phyloP scores from a whole-genome alignment of 2,888 invertebrate genomes.

The Leptopilina myrica region DNA sequence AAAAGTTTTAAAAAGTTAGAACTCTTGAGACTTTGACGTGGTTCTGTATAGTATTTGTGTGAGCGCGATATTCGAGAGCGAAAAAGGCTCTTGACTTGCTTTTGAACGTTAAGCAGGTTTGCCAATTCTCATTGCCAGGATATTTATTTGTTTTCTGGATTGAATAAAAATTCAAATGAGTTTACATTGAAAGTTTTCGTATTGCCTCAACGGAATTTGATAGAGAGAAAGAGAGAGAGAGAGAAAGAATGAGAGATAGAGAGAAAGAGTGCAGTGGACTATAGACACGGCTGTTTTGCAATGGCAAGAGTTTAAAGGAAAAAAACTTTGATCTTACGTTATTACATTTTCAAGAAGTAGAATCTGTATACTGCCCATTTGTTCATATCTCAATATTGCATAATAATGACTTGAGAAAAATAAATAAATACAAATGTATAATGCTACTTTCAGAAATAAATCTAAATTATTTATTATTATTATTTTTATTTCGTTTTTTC shows the following conservation, averaged over 20 bases:
- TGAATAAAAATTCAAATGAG: slow-evolving; percentile 73
- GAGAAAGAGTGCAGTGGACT: background rate
- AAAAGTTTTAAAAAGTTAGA: slow-evolving; percentile 20
- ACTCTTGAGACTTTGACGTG: background rate
- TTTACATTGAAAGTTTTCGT: slow-evolving; percentile 65
- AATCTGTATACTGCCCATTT: slow-evolving; percentile 8
- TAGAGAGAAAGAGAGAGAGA: slow-evolving; percentile 28
- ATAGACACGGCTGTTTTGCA: slow-evolving; percentile 40
- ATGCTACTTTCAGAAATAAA: no score
- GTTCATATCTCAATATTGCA: slow-evolving; percentile 25
- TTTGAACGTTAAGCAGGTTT: slow-evolving; percentile 50
- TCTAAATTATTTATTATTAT: no score
- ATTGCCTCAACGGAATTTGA: slow-evolving; percentile 56
- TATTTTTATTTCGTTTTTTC: no score
- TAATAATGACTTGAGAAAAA: background rate
- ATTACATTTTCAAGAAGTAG: slow-evolving; percentile 69
- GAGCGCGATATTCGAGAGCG: slow-evolving; percentile 21
- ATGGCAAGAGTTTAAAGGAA: slow-evolving; percentile 52
- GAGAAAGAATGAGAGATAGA: no score
- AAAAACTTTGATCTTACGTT: slow-evolving; percentile 74
- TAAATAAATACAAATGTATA: background rate
- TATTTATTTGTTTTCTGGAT: slow-evolving; percentile 74
- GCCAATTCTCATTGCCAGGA: slow-evolving; percentile 67
- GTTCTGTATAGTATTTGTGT: background rate
- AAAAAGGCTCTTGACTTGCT: slow-evolving; percentile 45